Percentiles rank a stretch among this genome's conserved stretches.
These are phyloP conservation scores for Papilio polyxenes DNA, from an alignment of 1,140 invertebrate species.

Conservation along the genomic window DNA sequence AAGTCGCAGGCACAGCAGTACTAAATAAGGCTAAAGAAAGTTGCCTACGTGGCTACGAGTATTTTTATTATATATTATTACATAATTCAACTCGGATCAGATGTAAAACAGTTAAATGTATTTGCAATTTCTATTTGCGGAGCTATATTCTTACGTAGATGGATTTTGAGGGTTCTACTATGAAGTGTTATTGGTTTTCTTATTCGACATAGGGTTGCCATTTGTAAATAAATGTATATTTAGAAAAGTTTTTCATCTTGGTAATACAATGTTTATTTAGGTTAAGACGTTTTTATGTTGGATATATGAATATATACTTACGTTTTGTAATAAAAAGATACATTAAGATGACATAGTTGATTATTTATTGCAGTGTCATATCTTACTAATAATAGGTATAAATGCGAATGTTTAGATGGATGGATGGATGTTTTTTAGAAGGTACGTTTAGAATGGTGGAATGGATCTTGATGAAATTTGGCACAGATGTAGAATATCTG, in stretches of 20 bases:
- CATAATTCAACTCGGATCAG: constrained; percentile 13
- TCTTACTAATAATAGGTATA: no score
- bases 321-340: neutral
- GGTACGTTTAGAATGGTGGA: no score
- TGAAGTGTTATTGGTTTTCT: constrained; percentile 38
- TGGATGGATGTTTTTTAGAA: no score
- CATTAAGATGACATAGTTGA: neutral
- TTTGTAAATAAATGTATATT: constrained; percentile 24
- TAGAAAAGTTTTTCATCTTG: neutral
- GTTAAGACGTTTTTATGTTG: neutral
- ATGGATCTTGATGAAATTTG: no score
- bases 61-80: constrained; percentile 13
- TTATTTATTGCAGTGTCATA: no score
- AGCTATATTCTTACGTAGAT: constrained; percentile 35
- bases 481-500: no score
- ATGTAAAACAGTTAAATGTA: constrained; percentile 38
- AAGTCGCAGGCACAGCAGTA: neutral
- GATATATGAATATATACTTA: no score
- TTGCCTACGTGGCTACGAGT: neutral
- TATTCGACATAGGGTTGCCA: constrained; percentile 33
- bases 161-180: constrained; percentile 34
- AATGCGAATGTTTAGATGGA: no score
- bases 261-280: neutral
- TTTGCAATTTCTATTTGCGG: constrained; percentile 36
- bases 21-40: neutral